Percentiles rank a stretch among this genome's conserved stretches.
Evolutionary conservation across 2,797 vertebrate species (phyloP).

Genomic region (Smutsia gigantea): DNA sequence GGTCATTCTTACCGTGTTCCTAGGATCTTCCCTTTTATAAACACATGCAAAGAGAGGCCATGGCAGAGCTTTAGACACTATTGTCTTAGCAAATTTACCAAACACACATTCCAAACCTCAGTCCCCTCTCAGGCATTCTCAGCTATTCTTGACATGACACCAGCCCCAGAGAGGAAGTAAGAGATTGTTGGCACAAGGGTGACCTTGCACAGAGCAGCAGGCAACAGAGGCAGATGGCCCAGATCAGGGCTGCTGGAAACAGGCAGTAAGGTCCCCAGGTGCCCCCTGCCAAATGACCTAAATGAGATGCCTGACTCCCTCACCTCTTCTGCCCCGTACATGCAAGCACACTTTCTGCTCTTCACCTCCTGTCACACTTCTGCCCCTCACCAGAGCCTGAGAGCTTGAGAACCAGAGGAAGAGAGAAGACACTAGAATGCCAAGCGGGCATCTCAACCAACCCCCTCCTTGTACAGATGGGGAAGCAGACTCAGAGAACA

Average conservation of each 20-base stretch:
- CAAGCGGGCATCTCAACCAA: background rate
- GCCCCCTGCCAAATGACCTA: background rate
- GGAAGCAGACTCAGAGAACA: background rate
- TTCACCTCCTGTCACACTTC: background rate
- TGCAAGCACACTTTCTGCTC: background rate
- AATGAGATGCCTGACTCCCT: background rate
- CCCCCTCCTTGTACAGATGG: background rate
- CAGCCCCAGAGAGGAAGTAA: background rate
- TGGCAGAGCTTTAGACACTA: background rate
- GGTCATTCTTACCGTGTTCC: background rate
- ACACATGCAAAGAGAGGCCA: background rate
- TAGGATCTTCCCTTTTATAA: slow-evolving; percentile 1
- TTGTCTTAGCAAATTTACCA: background rate
- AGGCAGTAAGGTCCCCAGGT: background rate
- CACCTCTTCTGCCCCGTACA: no score
- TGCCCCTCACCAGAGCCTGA: background rate
- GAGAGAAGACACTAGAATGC: background rate
- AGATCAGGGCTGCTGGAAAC: no score
- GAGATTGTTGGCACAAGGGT: background rate
- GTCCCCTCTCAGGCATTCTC: background rate
- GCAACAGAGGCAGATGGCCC: background rate
- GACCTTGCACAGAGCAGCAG: background rate
- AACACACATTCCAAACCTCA: background rate
- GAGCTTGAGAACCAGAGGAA: background rate
- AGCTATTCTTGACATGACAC: background rate